A percentile compares a stretch with the other conserved stretches of the same genome.
These are phyloP conservation scores for Grantiella picta DNA, from an alignment of 2,113 vertebrate species.

Conservation along the genomic window DNA sequence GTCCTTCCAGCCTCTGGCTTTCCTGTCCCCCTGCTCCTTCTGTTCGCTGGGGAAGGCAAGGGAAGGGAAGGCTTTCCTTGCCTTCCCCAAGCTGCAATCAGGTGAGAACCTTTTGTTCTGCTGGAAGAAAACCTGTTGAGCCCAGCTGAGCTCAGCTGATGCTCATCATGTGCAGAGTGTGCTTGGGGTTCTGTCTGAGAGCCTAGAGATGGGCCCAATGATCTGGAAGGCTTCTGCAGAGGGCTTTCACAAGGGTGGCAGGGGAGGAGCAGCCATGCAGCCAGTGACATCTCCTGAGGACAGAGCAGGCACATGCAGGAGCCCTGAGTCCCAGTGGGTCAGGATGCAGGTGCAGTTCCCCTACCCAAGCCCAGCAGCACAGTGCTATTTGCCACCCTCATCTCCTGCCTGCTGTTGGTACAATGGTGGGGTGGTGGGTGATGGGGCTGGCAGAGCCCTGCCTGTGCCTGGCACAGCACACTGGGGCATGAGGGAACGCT, in stretches of 20 bases:
- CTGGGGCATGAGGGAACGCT: neutral
- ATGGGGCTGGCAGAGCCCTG: neutral
- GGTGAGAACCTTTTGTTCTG: neutral
- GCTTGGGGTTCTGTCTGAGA: rapidly evolving
- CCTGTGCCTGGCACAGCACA: neutral
- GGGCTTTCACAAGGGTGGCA: rapidly evolving
- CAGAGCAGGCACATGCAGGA: neutral
- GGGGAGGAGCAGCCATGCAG: neutral
- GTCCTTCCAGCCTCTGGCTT: neutral
- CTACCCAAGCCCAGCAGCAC: rapidly evolving
- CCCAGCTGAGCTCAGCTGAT: neutral
- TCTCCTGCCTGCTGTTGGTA: neutral
- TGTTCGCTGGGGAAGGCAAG: neutral
- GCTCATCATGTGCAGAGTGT: neutral
- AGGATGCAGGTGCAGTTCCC: neutral
- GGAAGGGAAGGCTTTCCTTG: too few species aligned
- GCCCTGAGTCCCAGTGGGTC: rapidly evolving
- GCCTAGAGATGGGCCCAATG: rapidly evolving
- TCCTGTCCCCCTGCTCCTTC: neutral
- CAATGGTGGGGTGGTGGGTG: neutral
- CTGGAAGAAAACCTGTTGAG: slow-evolving; percentile 10
- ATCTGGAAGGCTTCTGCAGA: neutral
- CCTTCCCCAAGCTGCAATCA: neutral
- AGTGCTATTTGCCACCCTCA: neutral
- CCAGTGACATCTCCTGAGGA: neutral